phyloP scores from a whole-genome alignment of 2,888 invertebrate species.

The Thera britannica region DNA sequence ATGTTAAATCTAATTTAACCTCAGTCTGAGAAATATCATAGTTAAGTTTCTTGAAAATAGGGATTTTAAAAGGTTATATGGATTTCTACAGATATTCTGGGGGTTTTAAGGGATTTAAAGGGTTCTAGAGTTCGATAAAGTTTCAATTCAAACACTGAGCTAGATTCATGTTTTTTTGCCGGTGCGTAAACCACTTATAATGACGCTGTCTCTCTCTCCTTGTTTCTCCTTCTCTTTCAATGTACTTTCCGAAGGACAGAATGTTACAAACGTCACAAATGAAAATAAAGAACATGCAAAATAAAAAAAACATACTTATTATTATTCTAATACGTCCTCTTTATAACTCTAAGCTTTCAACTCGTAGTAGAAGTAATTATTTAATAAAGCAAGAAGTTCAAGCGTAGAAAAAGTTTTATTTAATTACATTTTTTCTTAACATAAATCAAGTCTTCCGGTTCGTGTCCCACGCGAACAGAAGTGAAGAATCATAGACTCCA shows the following conservation, averaged over 20 bases:
- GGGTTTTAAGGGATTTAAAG: conserved; percentile 2
- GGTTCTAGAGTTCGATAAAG: background rate
- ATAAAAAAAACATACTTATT: too few relatives aligned
- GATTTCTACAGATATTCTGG: background rate
- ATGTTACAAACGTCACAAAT: too few relatives aligned
- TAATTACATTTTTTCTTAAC: conserved; percentile 1
- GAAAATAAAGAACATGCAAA: too few relatives aligned
- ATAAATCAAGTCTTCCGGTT: conserved; percentile 13
- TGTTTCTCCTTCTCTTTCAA: too few relatives aligned
- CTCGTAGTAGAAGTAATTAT: too few relatives aligned
- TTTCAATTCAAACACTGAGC: background rate
- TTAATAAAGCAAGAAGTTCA: background rate
- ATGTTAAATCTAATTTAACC: background rate
- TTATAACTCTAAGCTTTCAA: too few relatives aligned
- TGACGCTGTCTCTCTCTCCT: too few relatives aligned
- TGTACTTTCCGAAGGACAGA: too few relatives aligned
- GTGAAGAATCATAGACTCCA: conserved; percentile 7
- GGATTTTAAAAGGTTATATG: background rate
- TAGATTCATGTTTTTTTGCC: too few relatives aligned
- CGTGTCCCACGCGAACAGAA: conserved; percentile 16
- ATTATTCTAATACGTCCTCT: too few relatives aligned
- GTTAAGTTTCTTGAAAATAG: background rate
- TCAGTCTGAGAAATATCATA: background rate
- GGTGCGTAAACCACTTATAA: too few relatives aligned
- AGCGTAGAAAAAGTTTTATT: conserved; percentile 2